Conservation (phyloP, 2,797 vertebrate species). For the Argya squamiceps region DNA sequence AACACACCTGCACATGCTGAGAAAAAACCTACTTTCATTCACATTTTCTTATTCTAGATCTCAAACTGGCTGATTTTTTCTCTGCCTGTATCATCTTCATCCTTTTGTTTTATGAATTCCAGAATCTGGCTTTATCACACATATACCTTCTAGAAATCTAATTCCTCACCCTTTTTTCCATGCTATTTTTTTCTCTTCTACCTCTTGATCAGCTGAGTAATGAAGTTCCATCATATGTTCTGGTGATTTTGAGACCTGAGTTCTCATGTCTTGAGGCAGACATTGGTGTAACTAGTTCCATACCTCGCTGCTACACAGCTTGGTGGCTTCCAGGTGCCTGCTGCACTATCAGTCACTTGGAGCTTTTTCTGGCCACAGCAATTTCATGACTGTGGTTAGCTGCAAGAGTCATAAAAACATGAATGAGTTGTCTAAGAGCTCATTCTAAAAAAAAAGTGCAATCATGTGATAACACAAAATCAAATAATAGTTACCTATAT, state of each 20-base stretch:
- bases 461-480: not conserved
- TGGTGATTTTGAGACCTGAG: not conserved
- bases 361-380: not conserved
- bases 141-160: not conserved
- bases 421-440: not conserved
- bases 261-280: not conserved
- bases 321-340: not conserved
- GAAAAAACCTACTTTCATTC: not conserved
- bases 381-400: not conserved
- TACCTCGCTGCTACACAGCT: not conserved
- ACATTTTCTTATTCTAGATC: not conserved
- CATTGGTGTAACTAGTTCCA: not conserved
- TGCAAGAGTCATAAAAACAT: not conserved
- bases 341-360: not conserved
- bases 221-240: not conserved
- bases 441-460: not conserved
- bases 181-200: not conserved
- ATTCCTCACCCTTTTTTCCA: not conserved
- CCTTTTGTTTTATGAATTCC: not conserved
- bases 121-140: not conserved
- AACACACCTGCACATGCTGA: not conserved
- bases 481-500: not conserved
- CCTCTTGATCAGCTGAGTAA: not conserved
- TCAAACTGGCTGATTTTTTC: not conserved
- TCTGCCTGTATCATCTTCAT: not conserved